These are phyloP conservation scores for Pachyramphus minor DNA, from an alignment of 2,113 vertebrate species.

Conservation along the genomic window DNA sequence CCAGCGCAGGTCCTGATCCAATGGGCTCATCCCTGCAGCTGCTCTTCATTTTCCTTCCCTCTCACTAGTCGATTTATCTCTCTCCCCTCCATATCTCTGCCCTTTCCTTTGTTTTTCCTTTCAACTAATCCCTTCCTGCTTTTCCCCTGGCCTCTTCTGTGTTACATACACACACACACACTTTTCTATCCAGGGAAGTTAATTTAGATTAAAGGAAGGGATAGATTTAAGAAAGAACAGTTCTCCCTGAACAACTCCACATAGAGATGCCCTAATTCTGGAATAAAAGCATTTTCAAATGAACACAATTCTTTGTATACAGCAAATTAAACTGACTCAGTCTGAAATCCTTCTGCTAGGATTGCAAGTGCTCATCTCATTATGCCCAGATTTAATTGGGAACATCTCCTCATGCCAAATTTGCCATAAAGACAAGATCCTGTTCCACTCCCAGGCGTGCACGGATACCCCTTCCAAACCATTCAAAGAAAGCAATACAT, in stretches of 20 bases:
- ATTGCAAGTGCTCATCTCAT: slow-evolving; percentile 43
- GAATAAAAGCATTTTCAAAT: slow-evolving; percentile 25
- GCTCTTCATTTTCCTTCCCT: slow-evolving; percentile 3
- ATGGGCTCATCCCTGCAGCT: neutral
- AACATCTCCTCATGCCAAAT: slow-evolving; percentile 51
- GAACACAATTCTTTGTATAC: neutral
- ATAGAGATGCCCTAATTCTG: neutral
- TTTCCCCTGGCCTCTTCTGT: slow-evolving; percentile 11
- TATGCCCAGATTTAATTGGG: slow-evolving; percentile 35
- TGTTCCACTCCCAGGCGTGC: neutral
- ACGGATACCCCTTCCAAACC: neutral
- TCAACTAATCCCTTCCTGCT: slow-evolving; percentile 54
- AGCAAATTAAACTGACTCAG: neutral
- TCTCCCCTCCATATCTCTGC: neutral
- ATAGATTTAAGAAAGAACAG: slow-evolving; percentile 11
- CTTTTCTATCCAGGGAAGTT: slow-evolving; percentile 4
- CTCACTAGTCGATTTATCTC: neutral
- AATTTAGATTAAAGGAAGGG: slow-evolving; percentile 34
- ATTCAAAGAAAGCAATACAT: slow-evolving; percentile 53
- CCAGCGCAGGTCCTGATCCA: neutral
- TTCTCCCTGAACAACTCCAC: neutral
- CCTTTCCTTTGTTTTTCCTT: slow-evolving; percentile 50
- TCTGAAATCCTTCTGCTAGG: slow-evolving; percentile 12
- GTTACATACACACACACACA: neutral
- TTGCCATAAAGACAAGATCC: slow-evolving; percentile 56